Conservation (phyloP, 2,888 invertebrate species). For the Leptopilina drosophilae region DNA sequence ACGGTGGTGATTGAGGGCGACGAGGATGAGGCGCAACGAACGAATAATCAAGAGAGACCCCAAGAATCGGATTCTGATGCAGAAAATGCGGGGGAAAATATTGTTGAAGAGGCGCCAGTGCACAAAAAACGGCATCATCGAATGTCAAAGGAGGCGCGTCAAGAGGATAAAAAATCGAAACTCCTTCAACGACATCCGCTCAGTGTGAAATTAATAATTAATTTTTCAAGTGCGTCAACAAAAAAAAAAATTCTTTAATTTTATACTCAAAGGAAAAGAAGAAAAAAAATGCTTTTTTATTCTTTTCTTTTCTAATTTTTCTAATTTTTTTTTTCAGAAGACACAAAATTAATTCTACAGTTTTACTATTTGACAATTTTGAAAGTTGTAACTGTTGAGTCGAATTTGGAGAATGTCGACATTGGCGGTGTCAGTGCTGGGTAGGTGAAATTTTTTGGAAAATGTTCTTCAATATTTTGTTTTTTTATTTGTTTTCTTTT, state of each 20-base stretch:
- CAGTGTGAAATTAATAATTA: slow-evolving; percentile 82
- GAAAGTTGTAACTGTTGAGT: slow-evolving; percentile 86
- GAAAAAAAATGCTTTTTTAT: too few relatives aligned
- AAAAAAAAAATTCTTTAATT: background rate
- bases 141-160: slow-evolving; percentile 82
- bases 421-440: slow-evolving; percentile 81
- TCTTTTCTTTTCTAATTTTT: background rate
- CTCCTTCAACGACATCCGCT: slow-evolving; percentile 86
- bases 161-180: slow-evolving; percentile 83
- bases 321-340: slow-evolving; percentile 76
- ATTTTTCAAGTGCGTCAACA: slow-evolving; percentile 76
- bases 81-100: slow-evolving; percentile 78
- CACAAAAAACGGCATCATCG: slow-evolving; percentile 84
- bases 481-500: too few relatives aligned
- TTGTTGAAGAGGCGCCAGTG: slow-evolving; percentile 78
- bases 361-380: slow-evolving; percentile 85
- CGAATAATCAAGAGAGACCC: slow-evolving; percentile 78
- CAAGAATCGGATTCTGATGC: slow-evolving; percentile 85
- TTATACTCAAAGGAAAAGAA: too few relatives aligned
- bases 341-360: slow-evolving; percentile 82
- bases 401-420: slow-evolving; percentile 79
- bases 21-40: slow-evolving; percentile 79
- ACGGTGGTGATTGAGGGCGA: slow-evolving; percentile 77
- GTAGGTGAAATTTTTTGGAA: slow-evolving; percentile 65
- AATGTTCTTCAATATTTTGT: background rate